Evolutionary conservation across 92 coral and sea anemone species (phyloP).

Genomic region (Porites divaricata): DNA sequence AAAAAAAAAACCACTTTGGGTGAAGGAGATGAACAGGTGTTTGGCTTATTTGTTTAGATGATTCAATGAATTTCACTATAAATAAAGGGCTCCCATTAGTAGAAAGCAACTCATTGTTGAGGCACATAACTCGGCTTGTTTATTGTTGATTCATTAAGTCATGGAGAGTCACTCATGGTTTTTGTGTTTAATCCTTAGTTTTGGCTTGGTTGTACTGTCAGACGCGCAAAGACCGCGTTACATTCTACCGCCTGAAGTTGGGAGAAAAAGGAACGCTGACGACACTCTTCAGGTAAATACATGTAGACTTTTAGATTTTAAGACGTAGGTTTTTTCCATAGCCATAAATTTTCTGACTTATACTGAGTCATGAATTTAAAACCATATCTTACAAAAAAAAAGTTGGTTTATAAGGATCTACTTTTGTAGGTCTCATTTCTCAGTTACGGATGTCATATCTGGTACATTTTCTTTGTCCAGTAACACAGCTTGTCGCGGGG

Average conservation of each 20-base stretch:
- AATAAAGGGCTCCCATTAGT: background rate
- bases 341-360: too few species aligned
- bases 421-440: too few species aligned
- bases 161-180: background rate
- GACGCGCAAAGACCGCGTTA: constrained; percentile 1
- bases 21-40: background rate
- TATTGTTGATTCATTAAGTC: too few species aligned
- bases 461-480: too few species aligned
- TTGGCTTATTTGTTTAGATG: background rate
- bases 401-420: too few species aligned
- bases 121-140: background rate
- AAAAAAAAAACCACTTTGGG: background rate
- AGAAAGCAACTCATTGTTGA: too few species aligned
- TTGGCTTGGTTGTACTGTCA: background rate
- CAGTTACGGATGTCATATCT: too few species aligned
- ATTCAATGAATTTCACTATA: background rate
- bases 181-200: background rate
- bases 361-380: too few species aligned
- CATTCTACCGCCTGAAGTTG: background rate
- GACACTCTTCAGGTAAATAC: constrained; percentile 5
- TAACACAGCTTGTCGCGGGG: too few species aligned
- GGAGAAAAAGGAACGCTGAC: background rate
- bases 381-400: too few species aligned
- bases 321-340: too few species aligned
- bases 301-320: background rate